Percentiles rank a stretch among this genome's conserved stretches.
These are phyloP conservation scores for Lepeophtheirus salmonis DNA, from an alignment of 1,140 invertebrate species.

Conservation along the genomic window DNA sequence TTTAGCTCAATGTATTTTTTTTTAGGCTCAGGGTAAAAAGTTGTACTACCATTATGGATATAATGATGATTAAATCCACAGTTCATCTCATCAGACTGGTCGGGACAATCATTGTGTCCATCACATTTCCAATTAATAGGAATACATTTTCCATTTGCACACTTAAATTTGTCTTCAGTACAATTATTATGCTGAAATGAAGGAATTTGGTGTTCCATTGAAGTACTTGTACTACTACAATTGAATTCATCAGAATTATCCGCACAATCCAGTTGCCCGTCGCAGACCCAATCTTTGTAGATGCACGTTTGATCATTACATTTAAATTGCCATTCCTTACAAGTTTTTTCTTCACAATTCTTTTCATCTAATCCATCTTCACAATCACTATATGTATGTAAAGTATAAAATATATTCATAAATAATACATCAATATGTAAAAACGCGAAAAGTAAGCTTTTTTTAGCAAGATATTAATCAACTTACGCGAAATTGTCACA, in stretches of 20 bases:
- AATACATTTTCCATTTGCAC: conserved; percentile 41
- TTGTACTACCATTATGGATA: too few relatives aligned
- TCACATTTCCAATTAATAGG: conserved; percentile 37
- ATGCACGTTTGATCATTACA: conserved; percentile 39
- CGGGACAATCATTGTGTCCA: conserved; percentile 40
- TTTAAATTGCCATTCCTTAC: conserved; percentile 23
- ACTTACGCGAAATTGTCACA: conserved; percentile 36
- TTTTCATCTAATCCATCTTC: conserved; percentile 11
- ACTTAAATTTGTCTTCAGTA: conserved; percentile 40
- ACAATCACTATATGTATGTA: conserved; percentile 10
- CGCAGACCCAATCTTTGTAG: conserved; percentile 24
- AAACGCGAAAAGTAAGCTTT: neutral
- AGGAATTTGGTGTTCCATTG: neutral
- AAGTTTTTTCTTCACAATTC: conserved; percentile 5
- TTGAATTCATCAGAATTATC: conserved; percentile 26
- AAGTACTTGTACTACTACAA: neutral
- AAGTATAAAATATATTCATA: neutral
- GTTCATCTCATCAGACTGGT: conserved; percentile 40
- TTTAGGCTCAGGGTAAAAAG: neutral
- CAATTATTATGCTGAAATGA: conserved; percentile 29
- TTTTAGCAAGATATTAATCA: neutral
- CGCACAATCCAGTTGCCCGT: conserved; percentile 24
- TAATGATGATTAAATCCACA: neutral
- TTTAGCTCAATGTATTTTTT: conserved; percentile 9
- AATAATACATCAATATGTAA: neutral